A percentile compares a stretch with the other conserved stretches of the same genome.
Evolutionary conservation across 1,140 invertebrate species (phyloP).

Genomic region (Mizuhopecten yessoensis): DNA sequence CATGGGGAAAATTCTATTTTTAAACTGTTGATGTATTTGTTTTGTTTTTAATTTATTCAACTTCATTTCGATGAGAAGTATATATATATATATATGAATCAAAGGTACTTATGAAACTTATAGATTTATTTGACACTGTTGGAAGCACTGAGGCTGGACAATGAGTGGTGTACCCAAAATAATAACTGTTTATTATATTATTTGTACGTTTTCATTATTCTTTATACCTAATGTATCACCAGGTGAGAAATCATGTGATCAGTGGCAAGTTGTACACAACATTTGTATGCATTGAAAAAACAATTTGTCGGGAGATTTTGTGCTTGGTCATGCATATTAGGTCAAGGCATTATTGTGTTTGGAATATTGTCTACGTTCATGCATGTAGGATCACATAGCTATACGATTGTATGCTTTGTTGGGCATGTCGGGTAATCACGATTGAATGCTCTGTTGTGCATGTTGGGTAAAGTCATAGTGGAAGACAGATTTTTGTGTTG

Average conservation of each 20-base stretch:
- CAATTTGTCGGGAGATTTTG: neutral
- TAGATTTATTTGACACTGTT: no score
- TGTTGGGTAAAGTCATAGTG: neutral
- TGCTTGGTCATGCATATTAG: neutral
- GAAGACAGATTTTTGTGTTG: no score
- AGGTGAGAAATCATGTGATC: no score
- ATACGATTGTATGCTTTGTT: neutral
- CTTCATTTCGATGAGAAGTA: neutral
- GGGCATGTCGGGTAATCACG: neutral
- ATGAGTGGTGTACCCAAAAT: no score
- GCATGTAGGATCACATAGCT: neutral
- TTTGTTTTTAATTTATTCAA: conserved; percentile 36
- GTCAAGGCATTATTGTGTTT: no score
- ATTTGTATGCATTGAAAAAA: neutral
- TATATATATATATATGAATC: neutral
- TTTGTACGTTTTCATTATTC: neutral
- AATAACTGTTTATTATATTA: no score
- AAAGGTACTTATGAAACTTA: neutral
- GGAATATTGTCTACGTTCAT: neutral
- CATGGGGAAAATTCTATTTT: neutral
- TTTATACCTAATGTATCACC: neutral
- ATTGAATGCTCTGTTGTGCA: neutral
- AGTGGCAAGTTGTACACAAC: conserved; percentile 15
- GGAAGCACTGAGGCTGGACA: no score
- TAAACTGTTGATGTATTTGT: conserved; percentile 32